These are phyloP conservation scores for Mesorhabditis spiculigera DNA, from an alignment of 2,888 invertebrate genomes.

Conservation along the genomic window DNA sequence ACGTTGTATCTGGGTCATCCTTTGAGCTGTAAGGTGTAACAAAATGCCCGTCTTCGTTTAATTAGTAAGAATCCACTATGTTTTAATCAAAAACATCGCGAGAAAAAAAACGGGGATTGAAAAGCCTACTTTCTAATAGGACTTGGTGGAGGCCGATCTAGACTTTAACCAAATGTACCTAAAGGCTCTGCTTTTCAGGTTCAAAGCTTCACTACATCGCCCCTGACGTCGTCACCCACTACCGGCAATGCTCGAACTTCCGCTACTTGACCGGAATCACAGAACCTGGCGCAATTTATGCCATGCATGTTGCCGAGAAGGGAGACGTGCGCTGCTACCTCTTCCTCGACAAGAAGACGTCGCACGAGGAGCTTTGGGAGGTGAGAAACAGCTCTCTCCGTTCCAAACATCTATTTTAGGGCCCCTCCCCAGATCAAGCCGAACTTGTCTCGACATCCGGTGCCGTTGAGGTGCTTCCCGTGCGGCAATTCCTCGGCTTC, in stretches of 20 bases:
- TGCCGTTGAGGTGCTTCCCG: constrained; percentile 39
- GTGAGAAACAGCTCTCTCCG: constrained; percentile 9
- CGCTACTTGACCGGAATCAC: constrained; percentile 45
- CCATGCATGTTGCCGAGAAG: constrained; percentile 21
- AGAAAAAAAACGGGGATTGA: too few relatives aligned
- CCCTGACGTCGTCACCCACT: constrained; percentile 48
- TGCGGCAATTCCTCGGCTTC: constrained; percentile 29
- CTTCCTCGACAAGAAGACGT: constrained; percentile 35
- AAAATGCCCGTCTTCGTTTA: too few relatives aligned
- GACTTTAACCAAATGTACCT: too few relatives aligned
- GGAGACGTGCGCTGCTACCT: constrained; percentile 21
- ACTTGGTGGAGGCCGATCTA: too few relatives aligned
- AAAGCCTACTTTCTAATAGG: too few relatives aligned
- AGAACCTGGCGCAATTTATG: constrained; percentile 31
- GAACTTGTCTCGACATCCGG: constrained; percentile 33
- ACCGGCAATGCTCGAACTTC: constrained; percentile 33
- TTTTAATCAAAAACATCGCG: too few relatives aligned
- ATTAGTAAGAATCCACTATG: too few relatives aligned
- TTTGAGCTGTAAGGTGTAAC: background rate
- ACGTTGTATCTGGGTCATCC: background rate
- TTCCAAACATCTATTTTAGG: constrained; percentile 17
- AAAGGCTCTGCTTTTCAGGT: too few relatives aligned
- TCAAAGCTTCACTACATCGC: constrained; percentile 24
- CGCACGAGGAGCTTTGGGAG: constrained; percentile 46
- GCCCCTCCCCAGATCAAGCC: constrained; percentile 17